Base-by-base conservation (phyloP, 2,888 invertebrate species). In the Lomographa bimaculata region DNA sequence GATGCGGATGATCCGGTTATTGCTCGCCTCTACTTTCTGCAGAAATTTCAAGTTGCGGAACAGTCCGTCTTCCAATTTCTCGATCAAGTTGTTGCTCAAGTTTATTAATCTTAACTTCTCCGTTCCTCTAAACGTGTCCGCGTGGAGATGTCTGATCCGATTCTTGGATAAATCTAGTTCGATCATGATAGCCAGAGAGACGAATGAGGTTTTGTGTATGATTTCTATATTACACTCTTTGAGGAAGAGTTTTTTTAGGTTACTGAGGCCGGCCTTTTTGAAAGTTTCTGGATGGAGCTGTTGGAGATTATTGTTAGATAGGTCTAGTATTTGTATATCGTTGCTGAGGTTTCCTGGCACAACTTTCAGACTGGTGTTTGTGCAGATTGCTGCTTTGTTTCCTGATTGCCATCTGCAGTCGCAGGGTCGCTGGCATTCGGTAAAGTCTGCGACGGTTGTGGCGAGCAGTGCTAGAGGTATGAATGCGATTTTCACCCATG, bases 361-460 rank as follows among this genome's bases (percentile, higher is more conserved):
- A 14, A 90, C 72, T 42, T 83, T 91, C 10, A 96, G 89, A 18
- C 92, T 91, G 25, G 92, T 91, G 46, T 91, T 91, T 29, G 91
- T 91, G 79, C 97, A 97, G 60, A 96, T 94, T 12, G 96, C 97
- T 1, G 93, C 93, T 76, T 94, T 96, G 75, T 94, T 95, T 0
- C 97, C 96, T 10, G 94, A 93, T 38, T 93, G 93, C 97, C 97
- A 97, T 64, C 94, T 93, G 76, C 97, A 97, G 68, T 93, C 93
- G 80, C 97, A 97, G 7, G 90, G 90, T 50, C 91, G 80, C 49
- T 92, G 91, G 82, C 94, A 95, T 73, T 91, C 90, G 41, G 91
- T 90, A 73, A 92, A 92, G 60, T 89, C 89, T 46, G 90, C 89
- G 46, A 79, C 74, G 34, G 84, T 79, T 12, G 82, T 74, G 14